A percentile compares a stretch with the other conserved stretches of the same genome.
Evolutionary conservation across 2,888 invertebrate species (phyloP).

Genomic region (Caenorhabditis sp.): DNA sequence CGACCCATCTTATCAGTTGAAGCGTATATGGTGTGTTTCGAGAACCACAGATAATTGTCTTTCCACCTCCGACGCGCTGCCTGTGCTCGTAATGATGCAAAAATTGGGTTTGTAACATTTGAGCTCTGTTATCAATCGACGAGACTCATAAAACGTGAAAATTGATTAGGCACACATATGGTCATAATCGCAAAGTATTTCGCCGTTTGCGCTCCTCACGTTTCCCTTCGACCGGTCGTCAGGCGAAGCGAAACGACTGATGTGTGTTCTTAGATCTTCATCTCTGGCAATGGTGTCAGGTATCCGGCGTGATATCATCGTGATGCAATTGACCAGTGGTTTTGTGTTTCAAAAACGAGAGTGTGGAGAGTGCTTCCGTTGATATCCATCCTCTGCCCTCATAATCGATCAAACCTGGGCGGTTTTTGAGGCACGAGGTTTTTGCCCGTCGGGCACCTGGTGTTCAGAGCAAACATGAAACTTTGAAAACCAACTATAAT

Average conservation of each 20-base stretch:
- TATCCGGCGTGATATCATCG: slow-evolving; percentile 56
- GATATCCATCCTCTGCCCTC: background rate
- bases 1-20: slow-evolving; percentile 39
- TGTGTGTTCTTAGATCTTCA: slow-evolving; percentile 61
- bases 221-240: slow-evolving; percentile 26
- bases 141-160: slow-evolving; percentile 38
- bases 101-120: slow-evolving; percentile 51
- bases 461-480: slow-evolving; percentile 44
- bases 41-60: slow-evolving; percentile 44
- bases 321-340: slow-evolving; percentile 57
- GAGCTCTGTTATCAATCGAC: slow-evolving; percentile 51
- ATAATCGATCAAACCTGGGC: slow-evolving; percentile 6
- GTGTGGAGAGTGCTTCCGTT: background rate
- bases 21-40: slow-evolving; percentile 48
- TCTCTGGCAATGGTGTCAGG: slow-evolving; percentile 41
- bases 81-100: slow-evolving; percentile 45
- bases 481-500: slow-evolving; percentile 46
- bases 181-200: slow-evolving; percentile 41
- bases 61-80: slow-evolving; percentile 3
- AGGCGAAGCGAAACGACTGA: slow-evolving; percentile 11
- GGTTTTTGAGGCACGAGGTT: slow-evolving; percentile 7
- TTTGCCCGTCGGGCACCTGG: slow-evolving; percentile 50
- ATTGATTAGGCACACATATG: slow-evolving; percentile 60
- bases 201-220: slow-evolving; percentile 38
- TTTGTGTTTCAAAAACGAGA: slow-evolving; percentile 13